Base-by-base conservation (phyloP, 2,888 invertebrate genomes). In the Rotaria sp. region DNA sequence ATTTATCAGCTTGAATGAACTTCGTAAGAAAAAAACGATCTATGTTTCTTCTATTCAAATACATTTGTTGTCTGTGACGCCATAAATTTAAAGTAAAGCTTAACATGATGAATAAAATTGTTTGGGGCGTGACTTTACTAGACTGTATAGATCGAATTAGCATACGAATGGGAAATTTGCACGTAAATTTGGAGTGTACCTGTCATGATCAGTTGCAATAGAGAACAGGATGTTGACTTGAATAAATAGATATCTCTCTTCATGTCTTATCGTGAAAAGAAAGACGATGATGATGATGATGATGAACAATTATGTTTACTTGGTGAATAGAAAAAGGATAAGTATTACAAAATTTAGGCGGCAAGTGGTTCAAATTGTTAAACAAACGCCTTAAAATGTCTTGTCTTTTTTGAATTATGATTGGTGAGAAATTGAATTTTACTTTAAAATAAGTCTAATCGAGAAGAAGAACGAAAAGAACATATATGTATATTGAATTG, bases 121-220 rank as follows among this genome's bases (percentile, higher is more conserved):
- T 67, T 67, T 67, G 67, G 67, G 67, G 67, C 67, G 67, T 67
- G 67, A 67, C 67, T 67, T 67, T 35, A 30, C 21, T 67, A 67
- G 67, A 67, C 35, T 67, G 30, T 67, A 67, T 35, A 30, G 35
- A 21, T 67, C 67, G 67, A 67, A 67, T 67, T 67, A 67, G 35
- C 67, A 67, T 67, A 67, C 67, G 67, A 67, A 67, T 67, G 67
- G 67, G 67, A 67, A 67, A 67, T 67, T 67, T 67, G 35, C 67
- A 67, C 67, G 67, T 67, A 67, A 35, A 67, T 21, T 67, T 67
- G 67, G 67, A 67, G 67, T 67, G 35, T 67, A 67, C 67, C 67
- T 67, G 67, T 67, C 67, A 67, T 67, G 67, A 67, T 67, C 67
- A 67, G 67, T 67, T 67, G 67, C 67, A 67, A 67, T 67, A 21